Evolutionary conservation across 1,140 invertebrate genomes (phyloP).

Genomic region (Zaprionus gabonicus): DNA sequence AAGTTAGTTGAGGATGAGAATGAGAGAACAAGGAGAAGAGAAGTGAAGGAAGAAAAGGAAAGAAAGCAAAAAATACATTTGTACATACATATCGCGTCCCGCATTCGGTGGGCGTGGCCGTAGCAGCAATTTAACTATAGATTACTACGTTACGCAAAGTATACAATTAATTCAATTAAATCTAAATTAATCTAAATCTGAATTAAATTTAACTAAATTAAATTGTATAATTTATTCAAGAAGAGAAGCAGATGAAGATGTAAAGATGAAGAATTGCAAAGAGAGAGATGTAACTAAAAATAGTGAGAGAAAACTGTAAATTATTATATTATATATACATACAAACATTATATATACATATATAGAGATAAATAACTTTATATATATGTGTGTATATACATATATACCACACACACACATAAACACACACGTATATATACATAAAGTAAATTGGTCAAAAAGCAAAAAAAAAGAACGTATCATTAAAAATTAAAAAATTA

Average conservation of each 20-base stretch:
- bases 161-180: conserved; percentile 84
- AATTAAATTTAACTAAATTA: conserved; percentile 43
- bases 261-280: conserved; percentile 16
- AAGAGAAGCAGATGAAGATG: conserved; percentile 8
- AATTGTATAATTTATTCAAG: conserved; percentile 72
- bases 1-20: neutral
- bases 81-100: conserved; percentile 78
- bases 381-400: conserved; percentile 33
- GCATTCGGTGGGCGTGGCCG: conserved; percentile 66
- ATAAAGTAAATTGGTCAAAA: conserved; percentile 58
- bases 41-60: conserved; percentile 52
- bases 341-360: conserved; percentile 37
- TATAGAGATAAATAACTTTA: conserved; percentile 10
- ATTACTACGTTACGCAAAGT: conserved; percentile 74
- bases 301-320: conserved; percentile 70
- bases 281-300: conserved; percentile 49
- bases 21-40: no score
- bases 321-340: conserved; percentile 52
- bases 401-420: conserved; percentile 30
- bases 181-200: conserved; percentile 56
- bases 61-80: conserved; percentile 82
- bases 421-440: conserved; percentile 29
- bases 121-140: conserved; percentile 62
- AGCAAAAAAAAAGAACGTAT: conserved; percentile 62
- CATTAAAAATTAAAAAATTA: conserved; percentile 59